These are phyloP conservation scores for Tortrix viridana DNA, from an alignment of 2,888 invertebrate genomes.

Conservation along the genomic window DNA sequence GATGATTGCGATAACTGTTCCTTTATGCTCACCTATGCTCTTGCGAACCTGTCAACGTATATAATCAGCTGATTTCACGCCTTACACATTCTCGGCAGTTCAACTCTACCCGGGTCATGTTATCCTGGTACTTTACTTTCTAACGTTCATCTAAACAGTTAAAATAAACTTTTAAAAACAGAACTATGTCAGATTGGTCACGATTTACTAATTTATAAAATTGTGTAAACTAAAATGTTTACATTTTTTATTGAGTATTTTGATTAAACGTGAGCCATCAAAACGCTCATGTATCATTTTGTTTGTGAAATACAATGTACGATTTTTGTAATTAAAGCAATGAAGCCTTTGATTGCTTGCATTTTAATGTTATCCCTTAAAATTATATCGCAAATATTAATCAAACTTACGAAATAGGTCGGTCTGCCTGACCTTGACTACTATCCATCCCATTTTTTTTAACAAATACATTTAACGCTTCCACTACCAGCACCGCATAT, in stretches of 20 bases:
- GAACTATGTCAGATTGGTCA: slow-evolving; percentile 17
- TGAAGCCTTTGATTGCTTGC: too few relatives aligned
- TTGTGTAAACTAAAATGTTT: slow-evolving; percentile 9
- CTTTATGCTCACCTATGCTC: neutral
- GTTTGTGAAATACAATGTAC: too few relatives aligned
- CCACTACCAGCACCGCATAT: too few relatives aligned
- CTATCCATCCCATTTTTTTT: too few relatives aligned
- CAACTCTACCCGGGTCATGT: slow-evolving; percentile 6
- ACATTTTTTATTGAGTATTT: slow-evolving; percentile 7
- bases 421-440: too few relatives aligned
- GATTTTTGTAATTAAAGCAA: too few relatives aligned
- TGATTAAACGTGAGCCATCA: too few relatives aligned
- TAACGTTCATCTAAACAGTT: slow-evolving; percentile 5
- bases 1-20: neutral
- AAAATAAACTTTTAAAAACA: slow-evolving; percentile 26
- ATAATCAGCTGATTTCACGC: slow-evolving; percentile 3
- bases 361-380: too few relatives aligned
- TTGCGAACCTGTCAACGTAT: neutral
- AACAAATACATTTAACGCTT: too few relatives aligned
- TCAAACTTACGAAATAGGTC: too few relatives aligned
- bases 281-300: too few relatives aligned
- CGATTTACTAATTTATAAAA: slow-evolving; percentile 9
- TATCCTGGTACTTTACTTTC: slow-evolving; percentile 26
- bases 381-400: too few relatives aligned
- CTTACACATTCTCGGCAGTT: neutral